Evolutionary conservation across 2,888 invertebrate genomes (phyloP).

Genomic region (Pristionchus exspectatus): DNA sequence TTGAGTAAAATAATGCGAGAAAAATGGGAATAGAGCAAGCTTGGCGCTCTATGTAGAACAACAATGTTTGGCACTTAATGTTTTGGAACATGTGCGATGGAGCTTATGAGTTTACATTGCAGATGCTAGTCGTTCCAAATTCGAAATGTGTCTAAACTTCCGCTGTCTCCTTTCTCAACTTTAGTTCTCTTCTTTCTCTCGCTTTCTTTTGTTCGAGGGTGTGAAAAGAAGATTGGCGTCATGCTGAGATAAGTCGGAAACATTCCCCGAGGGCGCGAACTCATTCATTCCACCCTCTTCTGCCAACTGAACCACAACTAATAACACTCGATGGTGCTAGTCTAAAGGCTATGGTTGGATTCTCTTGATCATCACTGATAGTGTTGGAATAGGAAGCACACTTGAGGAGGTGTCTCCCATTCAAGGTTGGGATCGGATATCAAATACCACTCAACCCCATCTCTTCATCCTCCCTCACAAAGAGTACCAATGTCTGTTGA

Average conservation of each 20-base stretch:
- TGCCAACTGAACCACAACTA: not conserved
- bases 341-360: not conserved
- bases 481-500: slow-evolving; percentile 13
- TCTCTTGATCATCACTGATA: not conserved
- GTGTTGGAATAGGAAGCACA: not conserved
- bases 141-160: not conserved
- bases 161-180: slow-evolving; percentile 17
- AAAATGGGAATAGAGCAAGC: too few relatives aligned
- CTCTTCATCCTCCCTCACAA: slow-evolving; percentile 25
- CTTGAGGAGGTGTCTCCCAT: slow-evolving; percentile 15
- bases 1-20: too few relatives aligned
- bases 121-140: not conserved
- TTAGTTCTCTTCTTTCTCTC: not conserved
- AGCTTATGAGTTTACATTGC: not conserved
- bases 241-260: slow-evolving; percentile 51
- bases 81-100: too few relatives aligned
- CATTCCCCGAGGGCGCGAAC: slow-evolving; percentile 7
- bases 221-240: slow-evolving; percentile 50
- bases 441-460: slow-evolving; percentile 11
- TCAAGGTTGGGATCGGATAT: slow-evolving; percentile 10
- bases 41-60: too few relatives aligned
- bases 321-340: not conserved
- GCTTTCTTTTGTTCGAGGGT: slow-evolving; percentile 40
- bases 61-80: too few relatives aligned
- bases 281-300: slow-evolving; percentile 27